Base-by-base conservation (phyloP, 2,888 invertebrate genomes). In the Hydrotaea diabolus region DNA sequence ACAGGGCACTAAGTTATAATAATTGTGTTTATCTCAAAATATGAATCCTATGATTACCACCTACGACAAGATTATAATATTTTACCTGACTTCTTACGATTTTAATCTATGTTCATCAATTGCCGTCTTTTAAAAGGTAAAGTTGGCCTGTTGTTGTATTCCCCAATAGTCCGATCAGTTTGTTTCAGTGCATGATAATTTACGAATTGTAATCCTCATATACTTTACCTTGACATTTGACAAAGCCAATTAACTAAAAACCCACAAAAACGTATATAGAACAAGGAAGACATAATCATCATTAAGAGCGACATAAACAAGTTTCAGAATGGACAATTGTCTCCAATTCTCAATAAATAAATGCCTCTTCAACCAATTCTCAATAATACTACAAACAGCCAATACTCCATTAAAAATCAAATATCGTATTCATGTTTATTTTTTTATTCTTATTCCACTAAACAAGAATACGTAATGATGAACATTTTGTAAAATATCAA, bases 401-500 rank as follows among this genome's bases (percentile, higher is more conserved):
- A 53, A 39, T 39, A 39, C 7, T 39, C 39, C 39, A 39, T 13
- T 55, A 11, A 8, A 72, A 36, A 53, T 55, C 31, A 55, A 17
- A 66, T 21, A 23, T 66, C 21, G 21, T 19, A 69, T 69, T 69
- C 21, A 66, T 66, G 39, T 46, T 23, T 43, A 21, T 46, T 46
- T 43, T 39, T 69, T 43, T n/a, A n/a, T n/a, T 39, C 19, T 9
- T 43, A 26, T 19, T 75, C 36, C 13, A 59, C 23, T 21, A 55
- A 55, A 46, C 55, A 19, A 64, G 31, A 59, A 59, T 55, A n/a
- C n/a, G n/a, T n/a, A 74, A 57, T 53, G 73, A 69, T 74, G 71
- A 80, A 55, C 77, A 66, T 74, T 39, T 57, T 77, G 72, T 59
- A 76, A 85, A 85, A 85, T 85, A 85, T 82, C 85, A 85, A 85